Evolutionary conservation across 2,888 invertebrate species (phyloP), one percentile per base, ranked within the genome.

Genomic region (Colletes collaris): DNA sequence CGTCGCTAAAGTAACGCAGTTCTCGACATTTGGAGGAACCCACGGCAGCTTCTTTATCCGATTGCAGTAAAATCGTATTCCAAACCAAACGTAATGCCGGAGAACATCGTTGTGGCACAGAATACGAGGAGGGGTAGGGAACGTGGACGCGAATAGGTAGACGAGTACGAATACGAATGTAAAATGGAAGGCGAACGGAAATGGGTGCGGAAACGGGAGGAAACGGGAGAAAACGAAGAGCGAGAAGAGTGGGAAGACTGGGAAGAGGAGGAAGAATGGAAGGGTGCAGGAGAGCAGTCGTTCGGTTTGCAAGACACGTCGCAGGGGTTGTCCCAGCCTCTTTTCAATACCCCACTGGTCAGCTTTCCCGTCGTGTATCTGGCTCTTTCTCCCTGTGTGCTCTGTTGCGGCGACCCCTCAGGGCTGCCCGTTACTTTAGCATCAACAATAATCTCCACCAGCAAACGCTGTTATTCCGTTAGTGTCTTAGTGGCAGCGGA

Each of bases 401-500:
- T 68, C 78, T 66, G 73, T 76, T 77, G 73, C 79, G 76, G 73
- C 84, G 80, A 84, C 88, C 88, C 87, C 89, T 84, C 85, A 87
- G 90, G 89, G 86, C 87, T 84, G 83, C 84, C 89, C 90, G 91
- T 91, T 92, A 92, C 92, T 92, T 92, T 86, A 89, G 90, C 92
- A 92, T 93, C 92, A 92, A 92, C 92, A 92, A 92, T 92, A 92
- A 93, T 93, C 92, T 92, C 90, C 88, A 92, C 89, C 90, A 86
- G 87, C 84, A 87, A 86, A 83, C 88, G 91, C 89, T 89, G 90
- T 92, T 92, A 92, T 92, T 92, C 91, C 89, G 92, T 92, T 92
- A 92, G 92, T 91, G 91, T 90, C 92, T 92, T 91, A 89, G 90
- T 88, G 85, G 77, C 82, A 84, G 75, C 83, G 82, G 86, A 81